These are phyloP conservation scores for Parasteatoda tepidariorum DNA, from an alignment of 1,140 invertebrate species.

Conservation along the genomic window DNA sequence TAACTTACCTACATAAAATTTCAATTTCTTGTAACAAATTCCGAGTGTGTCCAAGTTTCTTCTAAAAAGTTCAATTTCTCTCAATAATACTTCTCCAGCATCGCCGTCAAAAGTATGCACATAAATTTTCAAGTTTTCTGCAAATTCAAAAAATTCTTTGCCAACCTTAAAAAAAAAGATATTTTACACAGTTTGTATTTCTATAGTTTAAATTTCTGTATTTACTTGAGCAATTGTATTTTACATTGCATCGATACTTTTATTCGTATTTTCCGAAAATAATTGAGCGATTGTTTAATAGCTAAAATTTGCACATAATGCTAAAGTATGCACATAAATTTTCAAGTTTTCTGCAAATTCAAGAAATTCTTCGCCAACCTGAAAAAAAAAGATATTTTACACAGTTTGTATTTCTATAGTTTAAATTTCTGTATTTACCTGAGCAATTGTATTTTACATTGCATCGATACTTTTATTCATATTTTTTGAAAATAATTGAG, in stretches of 20 bases:
- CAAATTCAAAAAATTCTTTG: not conserved
- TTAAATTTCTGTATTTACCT: too few relatives aligned
- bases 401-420: too few relatives aligned
- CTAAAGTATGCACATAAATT: conserved; percentile 48
- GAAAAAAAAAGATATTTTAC: not conserved
- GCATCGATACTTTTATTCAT: too few relatives aligned
- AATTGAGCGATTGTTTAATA: too few relatives aligned
- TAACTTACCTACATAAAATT: conserved; percentile 49
- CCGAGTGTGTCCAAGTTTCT: conserved; percentile 52
- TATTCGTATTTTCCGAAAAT: too few relatives aligned
- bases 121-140: conserved; percentile 29
- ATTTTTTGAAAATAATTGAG: too few relatives aligned
- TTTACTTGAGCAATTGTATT: too few relatives aligned
- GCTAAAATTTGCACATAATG: too few relatives aligned
- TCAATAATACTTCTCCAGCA: conserved; percentile 12
- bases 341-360: conserved; percentile 14
- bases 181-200: too few relatives aligned
- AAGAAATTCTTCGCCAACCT: not conserved
- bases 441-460: too few relatives aligned
- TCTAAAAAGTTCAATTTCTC: conserved; percentile 53
- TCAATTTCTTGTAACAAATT: conserved; percentile 51
- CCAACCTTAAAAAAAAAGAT: not conserved
- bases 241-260: too few relatives aligned
- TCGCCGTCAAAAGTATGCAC: conserved; percentile 48
- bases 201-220: too few relatives aligned